A percentile compares a stretch with the other conserved stretches of the same genome.
Evolutionary conservation across 1,140 invertebrate genomes (phyloP).

Genomic region (Drosophila prosaltans): DNA sequence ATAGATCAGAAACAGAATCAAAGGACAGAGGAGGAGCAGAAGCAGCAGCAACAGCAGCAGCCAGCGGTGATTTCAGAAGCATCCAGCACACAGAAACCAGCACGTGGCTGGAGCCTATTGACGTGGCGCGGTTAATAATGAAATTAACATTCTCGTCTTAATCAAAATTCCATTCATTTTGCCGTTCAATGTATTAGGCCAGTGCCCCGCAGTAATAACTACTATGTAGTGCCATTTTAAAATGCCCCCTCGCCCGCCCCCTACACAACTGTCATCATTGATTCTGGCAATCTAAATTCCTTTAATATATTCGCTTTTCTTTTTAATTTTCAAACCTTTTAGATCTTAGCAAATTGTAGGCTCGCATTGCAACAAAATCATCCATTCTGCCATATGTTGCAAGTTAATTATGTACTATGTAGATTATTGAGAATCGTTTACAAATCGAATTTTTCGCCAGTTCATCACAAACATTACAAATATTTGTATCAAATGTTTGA

Average conservation of each 20-base stretch:
- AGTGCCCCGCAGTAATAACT: conserved; percentile 73
- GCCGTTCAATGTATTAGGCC: conserved; percentile 80
- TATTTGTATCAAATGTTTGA: conserved; percentile 81
- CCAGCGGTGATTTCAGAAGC: conserved; percentile 20
- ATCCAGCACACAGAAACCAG: conserved; percentile 57
- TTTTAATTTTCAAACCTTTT: neutral
- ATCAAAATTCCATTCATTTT: conserved; percentile 32
- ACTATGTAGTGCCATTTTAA: conserved; percentile 80
- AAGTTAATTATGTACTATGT: conserved; percentile 23
- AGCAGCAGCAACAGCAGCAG: conserved; percentile 27
- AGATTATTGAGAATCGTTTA: conserved; percentile 54
- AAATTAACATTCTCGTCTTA: neutral
- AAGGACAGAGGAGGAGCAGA: conserved; percentile 36
- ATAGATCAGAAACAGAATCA: conserved; percentile 50
- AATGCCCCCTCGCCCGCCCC: conserved; percentile 1
- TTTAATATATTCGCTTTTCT: conserved; percentile 10
- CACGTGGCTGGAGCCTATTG: conserved; percentile 74
- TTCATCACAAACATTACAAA: conserved; percentile 40
- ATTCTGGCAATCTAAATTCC: conserved; percentile 27
- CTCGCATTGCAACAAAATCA: conserved; percentile 46
- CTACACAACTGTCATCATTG: conserved; percentile 24
- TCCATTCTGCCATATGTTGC: conserved; percentile 61
- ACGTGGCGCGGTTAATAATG: conserved; percentile 70
- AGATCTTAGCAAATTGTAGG: conserved; percentile 45
- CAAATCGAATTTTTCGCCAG: conserved; percentile 20